Conservation (phyloP, 1,140 invertebrate genomes). For the Drosophila baimaii region DNA sequence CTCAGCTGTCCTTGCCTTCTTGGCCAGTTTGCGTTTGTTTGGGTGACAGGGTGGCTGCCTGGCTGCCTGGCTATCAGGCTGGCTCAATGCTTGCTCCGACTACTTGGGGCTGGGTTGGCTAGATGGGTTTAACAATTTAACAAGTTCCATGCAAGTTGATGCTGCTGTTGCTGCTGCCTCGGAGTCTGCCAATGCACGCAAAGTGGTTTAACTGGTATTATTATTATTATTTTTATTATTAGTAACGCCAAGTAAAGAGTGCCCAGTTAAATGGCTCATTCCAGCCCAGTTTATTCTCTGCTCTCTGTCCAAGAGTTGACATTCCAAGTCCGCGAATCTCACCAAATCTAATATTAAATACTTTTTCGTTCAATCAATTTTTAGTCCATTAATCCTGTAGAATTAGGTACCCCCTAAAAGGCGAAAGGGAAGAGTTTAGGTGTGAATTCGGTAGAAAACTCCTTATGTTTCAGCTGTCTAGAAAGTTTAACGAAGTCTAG, state of each 20-base stretch:
- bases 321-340: conserved; percentile 32
- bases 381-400: too few relatives aligned
- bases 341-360: conserved; percentile 19
- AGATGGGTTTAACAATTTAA: conserved; percentile 58
- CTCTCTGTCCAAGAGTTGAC: conserved; percentile 24
- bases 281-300: conserved; percentile 48
- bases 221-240: conserved; percentile 65
- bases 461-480: conserved; percentile 17
- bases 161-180: conserved; percentile 46
- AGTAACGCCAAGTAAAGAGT: conserved; percentile 57
- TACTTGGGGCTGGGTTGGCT: conserved; percentile 45
- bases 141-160: conserved; percentile 51
- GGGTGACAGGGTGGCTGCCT: conserved; percentile 52
- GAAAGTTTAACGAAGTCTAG: conserved; percentile 27
- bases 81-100: conserved; percentile 23
- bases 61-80: conserved; percentile 28
- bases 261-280: conserved; percentile 42
- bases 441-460: conserved; percentile 9
- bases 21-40: conserved; percentile 52
- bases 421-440: background rate
- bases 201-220: conserved; percentile 77
- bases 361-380: background rate
- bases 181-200: conserved; percentile 68
- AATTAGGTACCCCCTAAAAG: too few relatives aligned
- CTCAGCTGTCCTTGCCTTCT: conserved; percentile 38